Base-by-base conservation (phyloP, 2,888 invertebrate species). In the Achlya flavicornis region DNA sequence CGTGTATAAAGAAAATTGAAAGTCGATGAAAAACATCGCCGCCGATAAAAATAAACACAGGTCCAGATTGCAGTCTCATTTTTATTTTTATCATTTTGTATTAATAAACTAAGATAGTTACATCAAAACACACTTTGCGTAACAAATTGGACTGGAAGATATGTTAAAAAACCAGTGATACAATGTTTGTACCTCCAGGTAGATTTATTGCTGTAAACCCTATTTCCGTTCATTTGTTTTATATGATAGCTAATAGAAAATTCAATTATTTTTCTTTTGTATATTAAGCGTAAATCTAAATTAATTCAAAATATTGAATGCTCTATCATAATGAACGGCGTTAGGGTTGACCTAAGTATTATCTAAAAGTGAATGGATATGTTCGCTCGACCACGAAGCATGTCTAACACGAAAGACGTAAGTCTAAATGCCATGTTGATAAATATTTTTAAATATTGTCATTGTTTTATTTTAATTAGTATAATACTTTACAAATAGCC, bases 361-460 rank as follows among this genome's bases (percentile, higher is more conserved):
- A 80, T 82, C 85, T 86, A 85, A 75, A 46, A 75, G 74, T 80
- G 76, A 79, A 80, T 78, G 79, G 80, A 87, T 86, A 85, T 85
- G 86, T 84, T 81, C 84, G 80, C 78, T 80, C 69, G 73, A 83
- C 74, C 84, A 89, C 84, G 81, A 89, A 90, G 88, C 90, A 87
- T 79, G 72, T 82, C 89, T 91, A 90, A 88, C 87, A 89, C 85
- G 84, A 85, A 86, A 85, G 90, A 89, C 81, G 83, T 91, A 90
- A 89, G 66, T 83, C 90, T 90, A 90, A 87, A 86, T 83, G 87
- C 86, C 83, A 84, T 87, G 85, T 89, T 90, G 89, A 90, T 91
- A 89, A 79, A 84, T 87, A 90, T 89, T 84, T 83, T 89, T 91
- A 93, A 26, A 92, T 93, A 93, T 93, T 93, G 93, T 93, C 93